Evolutionary conservation across 2,113 vertebrate species (phyloP), one percentile per base, ranked within the genome.

Genomic region (Zosterops borbonicus): DNA sequence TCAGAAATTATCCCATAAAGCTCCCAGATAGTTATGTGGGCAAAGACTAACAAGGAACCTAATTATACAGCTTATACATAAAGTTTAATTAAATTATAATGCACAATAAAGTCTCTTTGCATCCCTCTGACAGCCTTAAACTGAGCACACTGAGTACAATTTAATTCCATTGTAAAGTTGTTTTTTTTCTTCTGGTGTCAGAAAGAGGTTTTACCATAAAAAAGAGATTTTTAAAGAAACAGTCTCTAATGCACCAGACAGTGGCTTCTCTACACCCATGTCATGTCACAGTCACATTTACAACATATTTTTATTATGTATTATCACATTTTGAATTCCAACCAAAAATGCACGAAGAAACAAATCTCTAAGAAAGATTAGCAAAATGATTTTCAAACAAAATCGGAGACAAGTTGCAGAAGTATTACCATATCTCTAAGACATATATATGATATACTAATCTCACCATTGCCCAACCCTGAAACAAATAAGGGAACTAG

Each of bases 41-140:
- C 59, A 87, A 91, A 73, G 42, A 59, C 50, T 77, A 74, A 47
- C 15, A 83, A 53, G 63, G 47, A 95, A 74, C 14, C 9, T 84
- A 87, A 80, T 67, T 85, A 86, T 25, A 60, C 14, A 63, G 35
- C 25, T 80, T 83, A 59, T 33, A 76, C 41, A 82, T 58, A 33
- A 73, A 71, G 12, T 76, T 87, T 87, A 55, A 73, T 90, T 94
- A 91, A 82, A 95, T 80, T 74, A 59, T 39, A 83, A 77, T 44
- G 47, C 49, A 60, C 60, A 71, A 28, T 87, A 83, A 85, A 58
- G 60, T 78, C 47, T 80, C 28, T 92, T 67, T 88, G 42, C 25
- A 83, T 58, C 25, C 33, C 81, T 87, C 29, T 83, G 39, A 85
- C 35, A 85, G 59, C 14, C 49, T 86, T 88, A 77, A 91, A 88